Evolutionary conservation across 2,113 vertebrate species (phyloP), one percentile per base, ranked within the genome.

Genomic region (Nematolebias whitei): DNA sequence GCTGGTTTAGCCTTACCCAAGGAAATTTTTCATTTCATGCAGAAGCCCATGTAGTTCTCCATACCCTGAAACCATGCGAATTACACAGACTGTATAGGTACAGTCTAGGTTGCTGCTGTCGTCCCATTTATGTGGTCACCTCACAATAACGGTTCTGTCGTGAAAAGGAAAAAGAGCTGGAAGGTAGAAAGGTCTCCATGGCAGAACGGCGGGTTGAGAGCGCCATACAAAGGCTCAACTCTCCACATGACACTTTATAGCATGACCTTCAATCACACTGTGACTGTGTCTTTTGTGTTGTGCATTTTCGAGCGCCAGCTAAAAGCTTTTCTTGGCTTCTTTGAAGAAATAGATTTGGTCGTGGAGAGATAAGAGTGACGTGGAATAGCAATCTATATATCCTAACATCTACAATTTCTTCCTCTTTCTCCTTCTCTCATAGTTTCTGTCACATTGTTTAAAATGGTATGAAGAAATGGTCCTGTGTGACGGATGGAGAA

Each of bases 281-380:
- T 60, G 78, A 69, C 64, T 71, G 78, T 69, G 52, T 85, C 86
- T 87, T 87, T 86, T 86, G 81, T 86, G 81, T 71, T 68, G 77
- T 64, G 75, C 81, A 71, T 87, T 83, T 83, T 84, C 63, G n/a
- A 85, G 76, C 52, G 58, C 38, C 44, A 3, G 57, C 86, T 90
- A 85, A 90, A 89, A 90, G 86, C 86, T 86, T 89, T 87, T 83
- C 62, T 69, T 59, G 68, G 69, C 71, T 80, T 83, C 83, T 84
- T 88, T 83, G 85, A 87, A 78, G 75, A 85, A 88, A 88, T 88
- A 78, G 85, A 90, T 89, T 90, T 76, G 68, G 82, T 85, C 85
- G 78, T 82, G 80, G 74, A 76, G 83, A 81, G 86, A 82, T 76
- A 79, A 87, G 69, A 79, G 78, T 77, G 79, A 80, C 80, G 80